Evolutionary conservation across 2,113 vertebrate genomes (phyloP).

Genomic region (Sarotherodon lohbergeri): DNA sequence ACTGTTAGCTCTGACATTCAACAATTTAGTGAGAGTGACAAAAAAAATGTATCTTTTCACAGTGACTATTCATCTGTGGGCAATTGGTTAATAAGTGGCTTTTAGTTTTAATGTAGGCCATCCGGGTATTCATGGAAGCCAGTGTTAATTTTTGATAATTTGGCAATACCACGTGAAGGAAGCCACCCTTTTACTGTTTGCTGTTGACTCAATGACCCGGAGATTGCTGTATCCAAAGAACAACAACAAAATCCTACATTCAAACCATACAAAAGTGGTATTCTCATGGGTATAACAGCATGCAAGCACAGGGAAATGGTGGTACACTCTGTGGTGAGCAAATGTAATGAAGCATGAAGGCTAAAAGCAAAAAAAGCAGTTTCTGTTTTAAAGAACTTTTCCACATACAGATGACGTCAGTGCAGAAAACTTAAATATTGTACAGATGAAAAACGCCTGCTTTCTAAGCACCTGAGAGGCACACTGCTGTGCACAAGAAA

Average conservation of each 20-base stretch:
- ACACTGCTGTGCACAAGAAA: neutral
- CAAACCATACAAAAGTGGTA: neutral
- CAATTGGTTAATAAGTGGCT: neutral
- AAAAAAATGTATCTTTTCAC: neutral
- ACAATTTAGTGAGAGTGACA: neutral
- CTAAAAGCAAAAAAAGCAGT: neutral
- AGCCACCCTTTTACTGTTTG: neutral
- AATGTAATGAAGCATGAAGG: slow-evolving; percentile 5
- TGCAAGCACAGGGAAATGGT: neutral
- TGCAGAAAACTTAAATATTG: neutral
- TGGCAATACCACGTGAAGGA: neutral
- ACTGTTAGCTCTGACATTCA: neutral
- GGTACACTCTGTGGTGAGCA: neutral
- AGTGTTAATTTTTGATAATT: neutral
- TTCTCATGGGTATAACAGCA: neutral
- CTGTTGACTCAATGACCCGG: neutral
- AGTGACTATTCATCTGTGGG: neutral
- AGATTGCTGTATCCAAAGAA: neutral
- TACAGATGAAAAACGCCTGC: neutral
- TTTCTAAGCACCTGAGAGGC: neutral
- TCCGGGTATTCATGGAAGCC: neutral
- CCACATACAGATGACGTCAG: neutral
- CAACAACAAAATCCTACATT: neutral
- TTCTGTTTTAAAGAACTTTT: neutral
- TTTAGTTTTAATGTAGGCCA: neutral